Evolutionary conservation across 2,888 invertebrate genomes (phyloP), one percentile per base, ranked within the genome.

Genomic region (Conus canariensis): DNA sequence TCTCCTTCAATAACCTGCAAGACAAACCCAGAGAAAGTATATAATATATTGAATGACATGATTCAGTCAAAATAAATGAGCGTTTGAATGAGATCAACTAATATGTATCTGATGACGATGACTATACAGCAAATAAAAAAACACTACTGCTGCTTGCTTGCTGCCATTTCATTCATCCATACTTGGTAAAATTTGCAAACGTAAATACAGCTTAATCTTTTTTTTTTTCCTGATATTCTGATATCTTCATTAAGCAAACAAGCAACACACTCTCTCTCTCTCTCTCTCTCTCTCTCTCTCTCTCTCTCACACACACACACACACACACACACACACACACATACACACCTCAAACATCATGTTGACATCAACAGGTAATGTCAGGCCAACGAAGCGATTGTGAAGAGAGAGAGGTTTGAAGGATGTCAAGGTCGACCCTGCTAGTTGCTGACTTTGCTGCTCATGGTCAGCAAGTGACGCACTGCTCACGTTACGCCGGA

Each of bases 291-390:
- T n/a, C n/a, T n/a, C n/a, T n/a, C n/a, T n/a, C n/a, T n/a, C n/a
- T n/a, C n/a, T n/a, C n/a, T n/a, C n/a, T n/a, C n/a, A 45, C 45
- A 45, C 45, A 45, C 45, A 45, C 45, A 45, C 45, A 45, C 45
- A 45, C 45, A 45, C 45, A 45, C 45, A 45, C 45, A 45, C 45
- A 45, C 45, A 45, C 45, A 45, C 45, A 45, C 45, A 45, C 45
- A 45, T 45, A 64, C 64, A 64, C 1, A 97, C 97, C 83, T 97
- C 97, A 96, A 98, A 98, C 90, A 98, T 97, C 94, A 97, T 97
- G 91, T 97, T 96, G 77, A 98, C 97, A 94, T 97, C 97, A 90
- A 97, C 97, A 12, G 98, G 98, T 93, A 98, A 97, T 95, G 98
- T 97, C 90, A 98, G 97, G 56, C 98, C 98, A 97, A 98, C 92